Conservation (phyloP, 2,888 invertebrate genomes). For the Cataglyphis livida region DNA sequence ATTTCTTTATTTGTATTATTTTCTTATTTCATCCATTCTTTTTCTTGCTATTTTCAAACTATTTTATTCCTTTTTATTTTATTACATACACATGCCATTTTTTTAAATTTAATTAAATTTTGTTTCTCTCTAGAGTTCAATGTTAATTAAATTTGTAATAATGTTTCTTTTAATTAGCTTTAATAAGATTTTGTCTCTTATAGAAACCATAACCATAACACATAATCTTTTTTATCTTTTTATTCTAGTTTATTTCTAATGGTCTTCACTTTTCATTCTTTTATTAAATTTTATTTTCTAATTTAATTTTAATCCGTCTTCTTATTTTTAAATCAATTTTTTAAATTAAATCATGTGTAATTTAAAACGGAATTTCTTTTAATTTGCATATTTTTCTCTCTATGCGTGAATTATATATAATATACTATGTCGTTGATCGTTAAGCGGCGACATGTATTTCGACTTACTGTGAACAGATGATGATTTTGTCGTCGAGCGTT, state of each 20-base stretch:
- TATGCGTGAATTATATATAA: not conserved
- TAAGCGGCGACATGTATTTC: constrained; percentile 7
- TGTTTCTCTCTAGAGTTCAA: not conserved
- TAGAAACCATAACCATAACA: not conserved
- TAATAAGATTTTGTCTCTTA: not conserved
- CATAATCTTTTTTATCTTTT: not conserved
- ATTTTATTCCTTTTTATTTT: not conserved
- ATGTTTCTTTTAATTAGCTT: not conserved
- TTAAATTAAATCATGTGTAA: not conserved
- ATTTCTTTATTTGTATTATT: not conserved
- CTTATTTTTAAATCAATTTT: constrained; percentile 1
- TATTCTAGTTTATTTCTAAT: not conserved
- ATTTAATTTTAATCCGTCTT: not conserved
- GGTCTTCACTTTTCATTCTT: not conserved
- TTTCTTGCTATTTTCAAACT: not conserved
- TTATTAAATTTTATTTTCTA: not conserved
- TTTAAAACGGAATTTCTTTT: constrained; percentile 17
- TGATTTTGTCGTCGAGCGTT: constrained; percentile 38
- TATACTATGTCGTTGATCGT: not conserved
- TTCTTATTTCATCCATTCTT: not conserved
- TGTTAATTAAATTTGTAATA: constrained; percentile 11
- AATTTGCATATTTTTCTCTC: constrained; percentile 7
- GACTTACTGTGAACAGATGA: constrained; percentile 11
- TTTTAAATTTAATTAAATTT: not conserved
- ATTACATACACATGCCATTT: not conserved